Percentiles rank a stretch among this genome's conserved stretches.
Conservation (phyloP, 2,797 vertebrate genomes). For the Coccyzus lansbergi region DNA sequence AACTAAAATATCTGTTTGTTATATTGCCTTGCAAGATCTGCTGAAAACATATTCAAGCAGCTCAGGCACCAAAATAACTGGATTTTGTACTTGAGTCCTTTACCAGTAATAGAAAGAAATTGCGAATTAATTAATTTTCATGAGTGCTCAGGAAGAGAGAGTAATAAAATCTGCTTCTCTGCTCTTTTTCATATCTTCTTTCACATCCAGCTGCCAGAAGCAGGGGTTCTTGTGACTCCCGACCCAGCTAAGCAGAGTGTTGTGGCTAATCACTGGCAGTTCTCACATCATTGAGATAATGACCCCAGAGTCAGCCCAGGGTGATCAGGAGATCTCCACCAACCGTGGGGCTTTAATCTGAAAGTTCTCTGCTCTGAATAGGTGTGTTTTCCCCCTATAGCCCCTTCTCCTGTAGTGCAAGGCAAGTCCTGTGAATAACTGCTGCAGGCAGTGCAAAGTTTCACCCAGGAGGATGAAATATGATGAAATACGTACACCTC, state of each 20-base stretch:
- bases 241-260: not conserved
- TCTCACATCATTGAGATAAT: not conserved
- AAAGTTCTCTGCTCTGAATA: not conserved
- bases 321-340: not conserved
- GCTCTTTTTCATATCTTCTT: not conserved
- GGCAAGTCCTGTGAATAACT: not conserved
- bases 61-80: not conserved
- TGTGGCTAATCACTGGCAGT: not conserved
- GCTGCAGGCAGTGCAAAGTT: not conserved
- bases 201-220: not conserved
- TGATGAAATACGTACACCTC: not conserved
- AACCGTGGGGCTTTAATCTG: not conserved
- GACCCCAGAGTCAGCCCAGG: not conserved
- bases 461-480: not conserved
- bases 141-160: not conserved
- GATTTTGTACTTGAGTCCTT: not conserved
- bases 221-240: not conserved
- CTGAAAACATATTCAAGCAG: not conserved
- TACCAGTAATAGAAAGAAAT: not conserved
- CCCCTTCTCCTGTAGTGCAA: not conserved
- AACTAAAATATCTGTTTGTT: not conserved
- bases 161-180: not conserved
- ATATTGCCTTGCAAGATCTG: not conserved
- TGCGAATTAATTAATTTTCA: constrained; percentile 31
- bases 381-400: not conserved